Evolutionary conservation across 2,797 vertebrate species (phyloP), one percentile per base, ranked within the genome.

Genomic region (Pitangus sulphuratus): DNA sequence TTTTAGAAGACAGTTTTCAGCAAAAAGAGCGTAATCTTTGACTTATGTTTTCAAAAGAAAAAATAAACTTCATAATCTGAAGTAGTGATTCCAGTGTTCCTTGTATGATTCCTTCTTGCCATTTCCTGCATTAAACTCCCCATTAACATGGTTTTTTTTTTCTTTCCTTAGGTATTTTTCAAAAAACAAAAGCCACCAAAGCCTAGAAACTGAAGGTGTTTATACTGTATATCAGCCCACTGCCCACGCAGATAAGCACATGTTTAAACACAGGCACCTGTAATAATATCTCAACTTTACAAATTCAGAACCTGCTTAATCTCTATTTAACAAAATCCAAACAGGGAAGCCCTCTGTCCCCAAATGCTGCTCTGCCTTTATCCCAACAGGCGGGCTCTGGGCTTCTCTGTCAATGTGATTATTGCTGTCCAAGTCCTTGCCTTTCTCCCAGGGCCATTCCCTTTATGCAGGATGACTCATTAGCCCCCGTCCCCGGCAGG

Each of bases 401-500:
- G 95, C 80, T 96, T 74, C 94, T 96, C 96, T 95, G 78, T 95
- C 42, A 50, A 90, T 65, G 71, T 75, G 96, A 97, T 97, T 97
- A 97, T 87, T 95, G 93, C 95, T 92, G 86, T 68, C 89, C 96
- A 97, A 92, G 91, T 89, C 96, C 94, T 89, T 26, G 93, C 93
- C 92, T 94, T 90, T 83, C 93, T 95, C 65, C 86, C 81, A 21
- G 62, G 78, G 90, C 95, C 72, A 31, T 65, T 78, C n/a, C 17
- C 82, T 84, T 89, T 94, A 62, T 35, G 58, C 96, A 85, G 89
- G 98, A 97, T 89, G 97, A 97, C 98, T 98, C 98, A 98, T 98
- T 99, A 99, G 98, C 97, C 98, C 98, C 98, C 96, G 96, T 97
- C 98, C 97, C 91, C 97, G 11, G 97, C 97, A 94, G 98, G 96